Conservation (phyloP, 2,113 vertebrate species). For the Clarias gariepinus region DNA sequence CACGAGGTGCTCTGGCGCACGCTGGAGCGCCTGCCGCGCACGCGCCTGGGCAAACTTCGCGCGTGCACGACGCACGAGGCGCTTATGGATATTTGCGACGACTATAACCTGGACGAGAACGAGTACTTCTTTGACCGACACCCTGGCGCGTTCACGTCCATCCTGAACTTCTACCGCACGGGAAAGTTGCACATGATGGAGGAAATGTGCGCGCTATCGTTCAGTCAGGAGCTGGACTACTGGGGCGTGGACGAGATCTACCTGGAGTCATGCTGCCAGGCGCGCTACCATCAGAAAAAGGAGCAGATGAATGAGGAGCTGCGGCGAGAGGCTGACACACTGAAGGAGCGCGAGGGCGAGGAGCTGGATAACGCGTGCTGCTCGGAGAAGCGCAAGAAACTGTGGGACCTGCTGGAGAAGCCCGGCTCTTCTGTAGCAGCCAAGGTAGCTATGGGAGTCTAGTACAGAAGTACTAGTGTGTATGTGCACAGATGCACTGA, state of each 20-base stretch:
- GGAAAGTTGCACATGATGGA: slow-evolving; percentile 99
- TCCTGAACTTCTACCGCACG: slow-evolving; percentile 98
- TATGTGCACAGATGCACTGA: not conserved
- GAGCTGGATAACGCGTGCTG: slow-evolving; percentile 98
- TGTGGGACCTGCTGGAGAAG: slow-evolving; percentile 98
- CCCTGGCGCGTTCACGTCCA: slow-evolving; percentile 95
- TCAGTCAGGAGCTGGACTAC: slow-evolving; percentile 98
- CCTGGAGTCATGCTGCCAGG: slow-evolving; percentile 98
- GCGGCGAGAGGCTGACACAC: slow-evolving; percentile 91
- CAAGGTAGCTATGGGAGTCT: slow-evolving; percentile 78
- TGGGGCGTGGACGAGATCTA: slow-evolving; percentile 99
- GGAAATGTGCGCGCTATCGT: slow-evolving; percentile 98
- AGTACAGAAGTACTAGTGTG: not conserved
- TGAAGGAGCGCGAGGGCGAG: slow-evolving; percentile 92
- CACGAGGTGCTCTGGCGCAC: slow-evolving; percentile 98
- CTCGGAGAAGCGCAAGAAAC: slow-evolving; percentile 93
- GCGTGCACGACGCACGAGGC: slow-evolving; percentile 94
- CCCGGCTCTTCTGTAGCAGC: slow-evolving; percentile 96
- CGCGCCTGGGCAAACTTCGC: slow-evolving; percentile 89
- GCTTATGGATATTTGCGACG: slow-evolving; percentile 94
- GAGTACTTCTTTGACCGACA: slow-evolving; percentile 99
- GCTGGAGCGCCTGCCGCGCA: slow-evolving; percentile 92
- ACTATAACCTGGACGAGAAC: slow-evolving; percentile 96
- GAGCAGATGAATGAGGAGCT: slow-evolving; percentile 99
- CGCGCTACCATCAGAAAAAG: slow-evolving; percentile 98